Conservation (phyloP, 2,113 vertebrate species). For the Daboia siamensis region DNA sequence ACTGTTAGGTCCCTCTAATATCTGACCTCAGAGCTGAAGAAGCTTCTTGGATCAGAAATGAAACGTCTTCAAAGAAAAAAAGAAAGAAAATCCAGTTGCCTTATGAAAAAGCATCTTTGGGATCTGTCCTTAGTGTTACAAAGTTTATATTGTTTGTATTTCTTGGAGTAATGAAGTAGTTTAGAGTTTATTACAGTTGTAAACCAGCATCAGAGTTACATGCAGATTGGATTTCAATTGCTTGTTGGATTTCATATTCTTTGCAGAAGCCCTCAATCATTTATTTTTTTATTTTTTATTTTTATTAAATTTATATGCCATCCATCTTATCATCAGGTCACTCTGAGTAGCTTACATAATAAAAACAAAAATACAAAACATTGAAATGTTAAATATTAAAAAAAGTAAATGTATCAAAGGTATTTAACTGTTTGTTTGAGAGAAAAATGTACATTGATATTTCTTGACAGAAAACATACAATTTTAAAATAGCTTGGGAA, state of each 20-base stretch:
- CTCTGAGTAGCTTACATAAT: background rate
- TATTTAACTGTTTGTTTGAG: background rate
- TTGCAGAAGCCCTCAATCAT: background rate
- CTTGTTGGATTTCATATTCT: background rate
- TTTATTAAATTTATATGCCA: background rate
- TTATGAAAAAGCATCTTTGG: no score
- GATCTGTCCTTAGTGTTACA: background rate
- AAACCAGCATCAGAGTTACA: background rate
- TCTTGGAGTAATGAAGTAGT: background rate
- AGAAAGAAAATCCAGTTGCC: no score
- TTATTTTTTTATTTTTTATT: background rate
- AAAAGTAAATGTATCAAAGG: background rate
- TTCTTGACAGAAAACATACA: background rate
- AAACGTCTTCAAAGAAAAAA: no score
- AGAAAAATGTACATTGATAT: background rate
- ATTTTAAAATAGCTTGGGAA: background rate
- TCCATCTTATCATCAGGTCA: background rate
- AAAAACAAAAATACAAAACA: background rate
- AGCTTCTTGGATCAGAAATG: no score
- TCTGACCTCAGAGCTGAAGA: background rate
- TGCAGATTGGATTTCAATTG: background rate
- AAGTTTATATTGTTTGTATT: background rate
- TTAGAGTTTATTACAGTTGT: background rate
- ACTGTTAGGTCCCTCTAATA: background rate
- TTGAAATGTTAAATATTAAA: background rate